Evolutionary conservation across 2,797 vertebrate species (phyloP).

Genomic region (Sebastes diploproa): DNA sequence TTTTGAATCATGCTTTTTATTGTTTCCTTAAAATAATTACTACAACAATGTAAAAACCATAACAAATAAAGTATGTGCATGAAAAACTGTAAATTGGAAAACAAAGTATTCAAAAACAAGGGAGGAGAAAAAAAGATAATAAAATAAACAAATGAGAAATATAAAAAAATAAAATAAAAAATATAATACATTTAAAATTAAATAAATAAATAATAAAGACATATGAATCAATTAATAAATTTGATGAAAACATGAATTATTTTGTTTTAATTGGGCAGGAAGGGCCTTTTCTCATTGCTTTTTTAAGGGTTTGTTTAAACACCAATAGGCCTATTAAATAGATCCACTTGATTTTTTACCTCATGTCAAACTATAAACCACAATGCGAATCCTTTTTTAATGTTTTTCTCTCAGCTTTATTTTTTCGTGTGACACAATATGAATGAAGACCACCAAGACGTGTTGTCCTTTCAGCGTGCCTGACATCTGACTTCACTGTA

Average conservation of each 20-base stretch:
- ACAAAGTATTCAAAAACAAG: too few species aligned
- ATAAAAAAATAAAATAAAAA: too few species aligned
- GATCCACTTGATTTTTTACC: background rate
- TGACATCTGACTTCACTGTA: conserved; percentile 50
- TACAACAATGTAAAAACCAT: background rate
- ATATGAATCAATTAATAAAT: too few species aligned
- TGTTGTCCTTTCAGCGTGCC: conserved; percentile 40
- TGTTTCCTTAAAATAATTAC: background rate
- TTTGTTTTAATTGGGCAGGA: too few species aligned
- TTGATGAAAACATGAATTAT: too few species aligned
- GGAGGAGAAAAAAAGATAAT: too few species aligned
- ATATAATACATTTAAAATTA: too few species aligned
- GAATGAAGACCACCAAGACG: conserved; percentile 11
- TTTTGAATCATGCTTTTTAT: background rate
- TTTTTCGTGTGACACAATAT: background rate
- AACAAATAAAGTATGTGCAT: background rate
- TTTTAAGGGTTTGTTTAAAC: background rate
- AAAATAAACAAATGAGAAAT: too few species aligned
- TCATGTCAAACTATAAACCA: background rate
- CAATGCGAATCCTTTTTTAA: background rate
- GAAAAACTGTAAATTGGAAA: background rate
- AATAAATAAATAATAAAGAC: too few species aligned
- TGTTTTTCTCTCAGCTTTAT: background rate
- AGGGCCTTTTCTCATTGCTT: background rate
- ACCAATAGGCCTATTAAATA: background rate